Evolutionary conservation across 2,797 vertebrate genomes (phyloP).

Genomic region (Bufotes viridis): DNA sequence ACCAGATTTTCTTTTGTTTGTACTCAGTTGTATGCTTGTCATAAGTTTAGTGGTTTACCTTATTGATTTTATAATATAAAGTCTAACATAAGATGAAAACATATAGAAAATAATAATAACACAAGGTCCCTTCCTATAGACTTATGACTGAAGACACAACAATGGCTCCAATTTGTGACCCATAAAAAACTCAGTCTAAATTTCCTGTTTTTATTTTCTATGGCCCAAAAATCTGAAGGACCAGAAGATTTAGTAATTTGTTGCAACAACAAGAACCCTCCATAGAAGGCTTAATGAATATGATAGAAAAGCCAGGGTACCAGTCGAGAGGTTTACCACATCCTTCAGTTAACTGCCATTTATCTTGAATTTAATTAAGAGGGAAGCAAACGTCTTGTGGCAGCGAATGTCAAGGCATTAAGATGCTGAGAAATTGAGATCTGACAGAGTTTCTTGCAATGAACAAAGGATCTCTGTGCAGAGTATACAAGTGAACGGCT

Average conservation of each 20-base stretch:
- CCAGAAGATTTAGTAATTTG: neutral
- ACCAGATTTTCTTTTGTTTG: too few relatives aligned
- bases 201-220: neutral
- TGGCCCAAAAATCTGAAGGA: neutral
- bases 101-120: neutral
- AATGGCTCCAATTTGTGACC: too few relatives aligned
- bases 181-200: neutral
- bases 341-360: slow-evolving; percentile 41
- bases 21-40: neutral
- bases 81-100: neutral
- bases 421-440: slow-evolving; percentile 38
- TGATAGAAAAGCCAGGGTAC: neutral
- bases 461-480: slow-evolving; percentile 37
- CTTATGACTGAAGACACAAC: neutral
- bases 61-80: neutral
- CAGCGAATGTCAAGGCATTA: slow-evolving; percentile 23
- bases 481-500: neutral
- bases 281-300: neutral
- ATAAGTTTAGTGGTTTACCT: neutral
- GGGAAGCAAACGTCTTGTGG: slow-evolving; percentile 7
- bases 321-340: slow-evolving; percentile 4
- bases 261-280: neutral
- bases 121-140: neutral
- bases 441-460: neutral
- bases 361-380: slow-evolving; percentile 38